Evolutionary conservation across 2,797 vertebrate genomes (phyloP).

Genomic region (Pterois miles): DNA sequence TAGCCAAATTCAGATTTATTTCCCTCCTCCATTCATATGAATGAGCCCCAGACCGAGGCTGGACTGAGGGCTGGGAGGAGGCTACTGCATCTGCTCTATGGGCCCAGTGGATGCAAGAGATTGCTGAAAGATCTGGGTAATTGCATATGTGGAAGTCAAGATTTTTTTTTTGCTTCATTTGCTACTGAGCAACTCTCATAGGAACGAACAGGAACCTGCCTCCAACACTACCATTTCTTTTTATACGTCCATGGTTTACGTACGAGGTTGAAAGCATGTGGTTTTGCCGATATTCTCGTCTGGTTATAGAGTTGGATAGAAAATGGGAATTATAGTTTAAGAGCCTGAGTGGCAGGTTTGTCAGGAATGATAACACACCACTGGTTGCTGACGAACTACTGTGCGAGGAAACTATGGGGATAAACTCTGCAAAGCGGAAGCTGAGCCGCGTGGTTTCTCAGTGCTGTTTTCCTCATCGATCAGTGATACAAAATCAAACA

Average conservation of each 20-base stretch:
- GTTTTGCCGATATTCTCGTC: not conserved
- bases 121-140: not conserved
- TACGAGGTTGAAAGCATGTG: not conserved
- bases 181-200: not conserved
- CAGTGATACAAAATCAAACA: conserved; percentile 38
- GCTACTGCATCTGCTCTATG: not conserved
- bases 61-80: not conserved
- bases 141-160: not conserved
- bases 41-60: not conserved
- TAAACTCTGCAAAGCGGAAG: conserved; percentile 8
- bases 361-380: not conserved
- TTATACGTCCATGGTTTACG: not conserved
- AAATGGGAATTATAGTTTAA: not conserved
- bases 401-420: not conserved
- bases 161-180: not conserved
- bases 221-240: not conserved
- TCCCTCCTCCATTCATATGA: not conserved
- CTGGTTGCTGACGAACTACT: not conserved
- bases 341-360: not conserved
- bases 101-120: not conserved
- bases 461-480: conserved; percentile 30
- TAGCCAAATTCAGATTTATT: not conserved
- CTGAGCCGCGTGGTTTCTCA: conserved; percentile 11
- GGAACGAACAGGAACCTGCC: not conserved
- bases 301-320: not conserved